Evolutionary conservation across 2,797 vertebrate genomes (phyloP).

Genomic region (Danionella dracula): DNA sequence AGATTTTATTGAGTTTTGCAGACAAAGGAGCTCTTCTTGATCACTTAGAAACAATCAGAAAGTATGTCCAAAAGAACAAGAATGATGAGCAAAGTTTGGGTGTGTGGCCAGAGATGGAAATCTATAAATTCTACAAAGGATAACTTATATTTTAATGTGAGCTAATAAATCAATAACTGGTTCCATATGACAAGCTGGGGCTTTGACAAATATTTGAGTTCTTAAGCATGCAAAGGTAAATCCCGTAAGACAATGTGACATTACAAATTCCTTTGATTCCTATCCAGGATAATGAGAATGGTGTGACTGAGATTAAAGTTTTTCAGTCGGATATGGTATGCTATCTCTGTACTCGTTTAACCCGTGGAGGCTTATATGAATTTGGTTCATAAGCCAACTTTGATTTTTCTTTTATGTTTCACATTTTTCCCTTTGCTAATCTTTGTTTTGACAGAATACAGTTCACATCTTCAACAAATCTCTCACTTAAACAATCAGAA

Average conservation of each 20-base stretch:
- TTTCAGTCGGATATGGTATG: neutral
- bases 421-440: no score
- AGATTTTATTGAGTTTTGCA: no score
- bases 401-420: no score
- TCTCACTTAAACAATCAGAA: no score
- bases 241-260: neutral
- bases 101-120: neutral
- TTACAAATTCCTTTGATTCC: conserved; percentile 27
- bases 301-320: conserved; percentile 54
- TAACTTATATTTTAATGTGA: no score
- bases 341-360: no score
- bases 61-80: no score
- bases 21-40: no score
- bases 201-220: neutral
- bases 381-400: neutral
- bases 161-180: no score
- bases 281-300: conserved; percentile 43
- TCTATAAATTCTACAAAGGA: neutral
- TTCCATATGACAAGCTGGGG: neutral
- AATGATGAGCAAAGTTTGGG: neutral
- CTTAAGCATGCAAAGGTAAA: neutral
- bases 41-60: no score
- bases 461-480: no score
- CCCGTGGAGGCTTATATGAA: neutral
- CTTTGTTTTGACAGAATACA: no score